Conservation (phyloP, 2,797 vertebrate species). For the Schizopygopsis malacanthus region DNA sequence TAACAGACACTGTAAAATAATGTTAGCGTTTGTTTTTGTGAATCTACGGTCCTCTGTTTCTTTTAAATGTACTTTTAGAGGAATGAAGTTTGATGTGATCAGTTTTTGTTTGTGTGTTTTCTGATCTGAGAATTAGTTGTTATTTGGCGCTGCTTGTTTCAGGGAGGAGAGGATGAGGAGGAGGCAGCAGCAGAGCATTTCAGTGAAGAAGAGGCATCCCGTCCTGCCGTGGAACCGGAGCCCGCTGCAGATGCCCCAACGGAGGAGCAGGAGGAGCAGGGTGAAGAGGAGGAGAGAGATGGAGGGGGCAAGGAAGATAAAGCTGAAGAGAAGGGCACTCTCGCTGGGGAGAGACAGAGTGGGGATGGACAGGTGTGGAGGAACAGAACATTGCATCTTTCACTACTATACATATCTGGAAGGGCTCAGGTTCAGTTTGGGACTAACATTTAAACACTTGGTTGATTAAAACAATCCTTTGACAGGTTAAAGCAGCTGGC, state of each 20-base stretch:
- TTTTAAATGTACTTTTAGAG: background rate
- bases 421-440: background rate
- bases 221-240: conserved; percentile 68
- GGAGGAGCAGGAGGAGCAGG: conserved; percentile 74
- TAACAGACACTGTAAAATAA: background rate
- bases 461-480: background rate
- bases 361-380: conserved; percentile 93
- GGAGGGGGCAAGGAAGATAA: conserved; percentile 78
- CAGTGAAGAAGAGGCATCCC: conserved; percentile 85
- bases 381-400: background rate
- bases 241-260: conserved; percentile 78
- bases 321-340: conserved; percentile 81
- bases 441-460: background rate
- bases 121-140: background rate
- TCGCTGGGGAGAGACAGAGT: conserved; percentile 93
- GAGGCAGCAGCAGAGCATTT: conserved; percentile 75
- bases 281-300: conserved; percentile 70
- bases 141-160: conserved; percentile 42
- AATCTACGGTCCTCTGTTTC: background rate
- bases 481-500: background rate
- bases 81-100: background rate
- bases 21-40: background rate
- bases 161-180: conserved; percentile 83
- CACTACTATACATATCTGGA: background rate
- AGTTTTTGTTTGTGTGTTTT: background rate